Evolutionary conservation across 37 sponge, comb jelly and placozoan species (phyloP).

Genomic region (Corticium candelabrum): DNA sequence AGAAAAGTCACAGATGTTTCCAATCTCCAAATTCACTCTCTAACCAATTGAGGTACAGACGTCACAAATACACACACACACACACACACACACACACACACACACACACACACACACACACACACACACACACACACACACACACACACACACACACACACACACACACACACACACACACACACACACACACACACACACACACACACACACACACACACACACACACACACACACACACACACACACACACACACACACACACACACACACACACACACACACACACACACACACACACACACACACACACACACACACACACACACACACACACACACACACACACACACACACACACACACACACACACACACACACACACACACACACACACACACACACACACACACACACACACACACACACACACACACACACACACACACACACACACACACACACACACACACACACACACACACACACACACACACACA

Average conservation of each 20-base stretch:
- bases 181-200: slow-evolving; percentile 35
- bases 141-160: slow-evolving; percentile 29
- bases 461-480: no score
- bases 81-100: slow-evolving; percentile 20
- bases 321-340: slow-evolving; percentile 5
- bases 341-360: slow-evolving; percentile 5
- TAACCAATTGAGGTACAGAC: no score
- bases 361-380: slow-evolving; percentile 5
- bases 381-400: not conserved
- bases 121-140: slow-evolving; percentile 33
- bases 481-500: no score
- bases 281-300: slow-evolving; percentile 3
- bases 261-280: slow-evolving; percentile 30
- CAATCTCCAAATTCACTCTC: no score
- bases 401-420: no score
- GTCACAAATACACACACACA: slow-evolving; percentile 21
- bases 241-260: slow-evolving; percentile 31
- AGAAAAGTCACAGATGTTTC: no score
- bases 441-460: no score
- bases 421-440: no score
- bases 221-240: slow-evolving; percentile 31
- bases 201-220: slow-evolving; percentile 35
- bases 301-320: slow-evolving; percentile 5
- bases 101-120: slow-evolving; percentile 37
- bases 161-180: slow-evolving; percentile 30